Conservation (phyloP, 2,113 vertebrate species). For the Malurus cyaneus region DNA sequence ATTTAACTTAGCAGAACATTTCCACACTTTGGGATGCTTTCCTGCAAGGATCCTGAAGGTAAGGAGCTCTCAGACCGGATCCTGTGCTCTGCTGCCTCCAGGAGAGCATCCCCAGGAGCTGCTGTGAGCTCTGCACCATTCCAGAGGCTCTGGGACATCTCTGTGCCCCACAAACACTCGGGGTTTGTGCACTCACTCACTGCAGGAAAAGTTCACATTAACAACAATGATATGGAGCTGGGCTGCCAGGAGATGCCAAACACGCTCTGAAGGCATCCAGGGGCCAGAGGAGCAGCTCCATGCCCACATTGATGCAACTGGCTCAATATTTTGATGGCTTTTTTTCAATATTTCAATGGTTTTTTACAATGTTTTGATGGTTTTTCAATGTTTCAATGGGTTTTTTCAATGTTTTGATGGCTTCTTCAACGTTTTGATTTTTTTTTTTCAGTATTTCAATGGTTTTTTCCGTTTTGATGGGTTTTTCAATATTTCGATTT, state of each 20-base stretch:
- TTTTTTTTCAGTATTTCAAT: no score
- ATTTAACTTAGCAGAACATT: background rate
- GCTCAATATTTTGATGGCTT: background rate
- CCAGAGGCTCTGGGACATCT: fast-evolving
- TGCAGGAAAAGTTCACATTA: background rate
- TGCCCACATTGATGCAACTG: background rate
- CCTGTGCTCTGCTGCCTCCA: background rate
- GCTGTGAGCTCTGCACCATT: background rate
- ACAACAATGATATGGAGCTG: background rate
- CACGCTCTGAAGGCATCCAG: background rate
- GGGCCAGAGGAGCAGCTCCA: background rate
- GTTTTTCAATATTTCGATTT: no score
- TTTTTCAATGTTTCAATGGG: background rate
- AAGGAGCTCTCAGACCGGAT: background rate
- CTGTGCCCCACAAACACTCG: background rate
- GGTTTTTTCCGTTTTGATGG: background rate
- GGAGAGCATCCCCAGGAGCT: background rate
- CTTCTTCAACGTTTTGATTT: fast-evolving
- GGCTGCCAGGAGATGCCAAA: background rate
- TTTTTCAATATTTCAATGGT: no score
- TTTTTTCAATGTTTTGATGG: no score
- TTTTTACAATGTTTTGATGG: fast-evolving
- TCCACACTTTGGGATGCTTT: background rate
- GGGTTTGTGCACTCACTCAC: no score
- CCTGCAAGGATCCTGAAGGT: background rate